Conservation (phyloP, 2,113 vertebrate genomes). For the Xiphorhynchus elegans region DNA sequence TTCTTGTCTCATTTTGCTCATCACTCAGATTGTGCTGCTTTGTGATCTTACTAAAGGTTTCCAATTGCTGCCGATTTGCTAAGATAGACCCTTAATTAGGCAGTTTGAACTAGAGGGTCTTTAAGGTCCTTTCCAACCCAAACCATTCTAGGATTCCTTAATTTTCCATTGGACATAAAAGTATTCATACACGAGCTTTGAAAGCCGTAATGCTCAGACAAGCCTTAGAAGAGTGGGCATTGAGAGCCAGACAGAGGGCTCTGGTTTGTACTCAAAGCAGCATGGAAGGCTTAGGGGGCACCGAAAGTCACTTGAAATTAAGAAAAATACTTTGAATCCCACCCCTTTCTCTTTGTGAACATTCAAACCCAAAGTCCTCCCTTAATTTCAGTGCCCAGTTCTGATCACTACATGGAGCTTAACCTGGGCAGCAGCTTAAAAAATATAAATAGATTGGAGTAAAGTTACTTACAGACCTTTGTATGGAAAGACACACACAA, state of each 20-base stretch:
- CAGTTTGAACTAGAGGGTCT: neutral
- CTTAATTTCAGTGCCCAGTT: neutral
- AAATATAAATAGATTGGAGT: neutral
- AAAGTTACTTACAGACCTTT: neutral
- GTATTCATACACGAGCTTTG: neutral
- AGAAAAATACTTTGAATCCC: neutral
- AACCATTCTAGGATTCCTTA: neutral
- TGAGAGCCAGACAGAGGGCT: neutral
- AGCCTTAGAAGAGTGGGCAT: neutral
- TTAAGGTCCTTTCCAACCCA: neutral
- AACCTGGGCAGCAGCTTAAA: neutral
- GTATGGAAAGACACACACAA: neutral
- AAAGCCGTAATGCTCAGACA: neutral
- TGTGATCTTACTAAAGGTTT: neutral
- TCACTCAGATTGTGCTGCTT: neutral
- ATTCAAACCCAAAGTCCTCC: neutral
- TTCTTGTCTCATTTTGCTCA: neutral
- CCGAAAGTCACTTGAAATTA: neutral
- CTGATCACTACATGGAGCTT: neutral
- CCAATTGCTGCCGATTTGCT: neutral
- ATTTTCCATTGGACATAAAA: neutral
- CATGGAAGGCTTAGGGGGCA: neutral
- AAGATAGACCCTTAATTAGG: neutral
- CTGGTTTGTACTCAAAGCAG: neutral
- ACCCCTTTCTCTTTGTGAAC: neutral